These are phyloP conservation scores for Vespertilio murinus DNA, from an alignment of 2,797 vertebrate species.

Conservation along the genomic window DNA sequence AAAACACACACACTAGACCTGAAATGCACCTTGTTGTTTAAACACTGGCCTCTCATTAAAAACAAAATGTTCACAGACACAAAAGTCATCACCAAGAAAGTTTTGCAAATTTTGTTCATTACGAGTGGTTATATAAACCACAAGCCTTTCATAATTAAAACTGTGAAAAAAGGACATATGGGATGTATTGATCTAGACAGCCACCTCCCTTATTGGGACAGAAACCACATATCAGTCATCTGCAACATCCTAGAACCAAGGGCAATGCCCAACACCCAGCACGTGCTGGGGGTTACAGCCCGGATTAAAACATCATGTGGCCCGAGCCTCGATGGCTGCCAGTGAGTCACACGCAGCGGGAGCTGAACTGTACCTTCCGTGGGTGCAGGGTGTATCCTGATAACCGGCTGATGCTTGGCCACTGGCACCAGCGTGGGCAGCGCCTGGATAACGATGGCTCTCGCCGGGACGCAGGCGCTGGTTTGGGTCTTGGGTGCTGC, in stretches of 20 bases:
- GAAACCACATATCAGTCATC: background rate
- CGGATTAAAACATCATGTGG: background rate
- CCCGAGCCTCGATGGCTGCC: background rate
- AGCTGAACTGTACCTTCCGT: slow-evolving; percentile 86
- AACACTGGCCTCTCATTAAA: background rate
- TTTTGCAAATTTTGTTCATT: background rate
- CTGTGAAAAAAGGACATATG: background rate
- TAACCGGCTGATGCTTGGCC: slow-evolving; percentile 88
- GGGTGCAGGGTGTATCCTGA: slow-evolving; percentile 90
- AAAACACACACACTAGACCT: background rate
- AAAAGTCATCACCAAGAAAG: background rate
- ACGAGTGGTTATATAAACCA: background rate
- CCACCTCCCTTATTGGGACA: background rate
- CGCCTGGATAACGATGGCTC: slow-evolving; percentile 95
- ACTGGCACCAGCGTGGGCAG: slow-evolving; percentile 89
- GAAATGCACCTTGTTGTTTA: background rate
- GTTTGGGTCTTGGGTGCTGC: slow-evolving; percentile 87
- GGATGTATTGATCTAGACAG: background rate
- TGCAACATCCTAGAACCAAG: background rate
- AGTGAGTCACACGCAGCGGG: background rate
- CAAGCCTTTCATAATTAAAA: background rate
- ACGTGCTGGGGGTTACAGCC: background rate
- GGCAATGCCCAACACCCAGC: background rate
- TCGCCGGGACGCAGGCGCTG: slow-evolving; percentile 87
- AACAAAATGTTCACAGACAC: background rate